Evolutionary conservation across 2,888 invertebrate species (phyloP).

Genomic region (Spialia ferax): DNA sequence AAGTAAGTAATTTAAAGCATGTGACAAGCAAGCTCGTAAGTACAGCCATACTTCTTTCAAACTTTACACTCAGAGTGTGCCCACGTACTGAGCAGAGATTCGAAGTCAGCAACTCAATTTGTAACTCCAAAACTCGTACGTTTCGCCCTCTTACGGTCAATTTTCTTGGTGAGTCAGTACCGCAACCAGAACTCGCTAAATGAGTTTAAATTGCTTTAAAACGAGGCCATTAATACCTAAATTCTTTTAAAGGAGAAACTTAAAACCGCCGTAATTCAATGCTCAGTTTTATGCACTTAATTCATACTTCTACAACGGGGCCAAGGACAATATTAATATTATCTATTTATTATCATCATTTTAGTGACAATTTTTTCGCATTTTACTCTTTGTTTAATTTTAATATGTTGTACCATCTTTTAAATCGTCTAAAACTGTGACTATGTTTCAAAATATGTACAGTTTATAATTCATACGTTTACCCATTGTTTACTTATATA

Average conservation of each 20-base stretch:
- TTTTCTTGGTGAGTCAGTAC: not conserved
- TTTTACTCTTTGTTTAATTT: too few species aligned
- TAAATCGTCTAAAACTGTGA: too few species aligned
- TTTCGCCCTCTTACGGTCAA: slow-evolving; percentile 8
- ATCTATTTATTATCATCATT: too few species aligned
- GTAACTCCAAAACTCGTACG: slow-evolving; percentile 12
- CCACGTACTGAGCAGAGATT: not conserved
- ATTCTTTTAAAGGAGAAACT: not conserved
- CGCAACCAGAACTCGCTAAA: not conserved
- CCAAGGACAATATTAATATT: too few species aligned
- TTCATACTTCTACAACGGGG: too few species aligned
- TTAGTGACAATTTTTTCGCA: too few species aligned
- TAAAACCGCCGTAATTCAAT: not conserved
- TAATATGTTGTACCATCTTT: too few species aligned
- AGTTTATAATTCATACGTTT: too few species aligned
- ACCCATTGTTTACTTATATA: too few species aligned
- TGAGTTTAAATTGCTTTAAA: slow-evolving; percentile 5
- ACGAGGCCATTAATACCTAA: not conserved
- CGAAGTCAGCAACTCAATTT: slow-evolving; percentile 11
- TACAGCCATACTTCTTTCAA: not conserved
- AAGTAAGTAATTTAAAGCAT: not conserved
- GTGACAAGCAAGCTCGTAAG: not conserved
- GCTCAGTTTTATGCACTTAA: not conserved
- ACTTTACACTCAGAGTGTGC: not conserved
- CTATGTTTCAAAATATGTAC: too few species aligned